Conservation (phyloP, 1,140 invertebrate species). For the Lasioglossum albipes region DNA sequence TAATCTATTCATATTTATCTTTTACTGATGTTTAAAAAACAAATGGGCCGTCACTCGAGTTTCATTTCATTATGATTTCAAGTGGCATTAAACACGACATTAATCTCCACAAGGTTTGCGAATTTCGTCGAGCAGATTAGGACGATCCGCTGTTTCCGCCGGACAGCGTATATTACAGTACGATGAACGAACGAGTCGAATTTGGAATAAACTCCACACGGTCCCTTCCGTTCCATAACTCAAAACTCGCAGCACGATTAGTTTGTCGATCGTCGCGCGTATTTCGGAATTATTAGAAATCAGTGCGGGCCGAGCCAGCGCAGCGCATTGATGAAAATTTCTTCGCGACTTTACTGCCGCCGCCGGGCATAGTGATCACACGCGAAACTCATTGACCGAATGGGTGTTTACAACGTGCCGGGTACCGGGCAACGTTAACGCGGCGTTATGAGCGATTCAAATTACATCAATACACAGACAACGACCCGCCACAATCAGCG, state of each 20-base stretch:
- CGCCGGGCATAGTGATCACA: neutral
- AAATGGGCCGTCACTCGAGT: too few species aligned
- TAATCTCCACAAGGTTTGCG: too few species aligned
- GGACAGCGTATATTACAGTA: neutral
- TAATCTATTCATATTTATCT: too few species aligned
- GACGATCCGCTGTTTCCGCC: too few species aligned
- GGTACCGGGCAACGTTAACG: conserved; percentile 40
- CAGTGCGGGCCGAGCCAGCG: neutral
- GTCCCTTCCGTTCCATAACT: neutral
- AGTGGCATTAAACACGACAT: too few species aligned
- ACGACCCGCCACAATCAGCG: conserved; percentile 45
- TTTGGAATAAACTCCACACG: neutral
- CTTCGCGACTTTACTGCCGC: neutral
- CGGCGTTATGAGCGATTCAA: conserved; percentile 49
- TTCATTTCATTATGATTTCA: too few species aligned
- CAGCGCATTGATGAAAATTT: conserved; percentile 10
- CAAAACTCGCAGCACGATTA: neutral
- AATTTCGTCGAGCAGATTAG: too few species aligned
- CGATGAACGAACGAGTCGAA: neutral
- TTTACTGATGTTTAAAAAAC: too few species aligned
- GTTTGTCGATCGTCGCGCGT: neutral
- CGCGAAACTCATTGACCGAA: conserved; percentile 14
- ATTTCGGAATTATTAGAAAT: conserved; percentile 4
- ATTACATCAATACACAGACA: conserved; percentile 31
- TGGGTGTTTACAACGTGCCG: conserved; percentile 30